A percentile compares a stretch with the other conserved stretches of the same genome.
Conservation (phyloP, 2,113 vertebrate genomes). For the Delphinapterus leucas region DNA sequence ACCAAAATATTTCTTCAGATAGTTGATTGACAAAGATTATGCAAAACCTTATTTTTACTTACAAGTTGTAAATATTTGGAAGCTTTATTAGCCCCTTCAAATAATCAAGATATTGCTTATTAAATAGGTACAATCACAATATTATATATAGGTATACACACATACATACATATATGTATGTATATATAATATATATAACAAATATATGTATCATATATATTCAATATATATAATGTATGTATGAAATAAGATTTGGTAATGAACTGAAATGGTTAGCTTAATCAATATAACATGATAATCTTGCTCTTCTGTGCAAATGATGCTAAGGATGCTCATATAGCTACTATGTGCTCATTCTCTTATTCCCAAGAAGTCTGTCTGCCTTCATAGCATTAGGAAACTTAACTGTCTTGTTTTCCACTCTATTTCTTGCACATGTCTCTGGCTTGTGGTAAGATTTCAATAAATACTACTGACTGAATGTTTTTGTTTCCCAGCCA, state of each 20-base stretch:
- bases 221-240: not conserved
- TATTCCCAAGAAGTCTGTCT: not conserved
- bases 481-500: not conserved
- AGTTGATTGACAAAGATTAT: not conserved
- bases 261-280: not conserved
- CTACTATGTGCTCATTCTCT: not conserved
- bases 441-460: not conserved
- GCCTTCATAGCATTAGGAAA: not conserved
- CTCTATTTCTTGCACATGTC: not conserved
- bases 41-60: not conserved
- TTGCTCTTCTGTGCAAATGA: not conserved
- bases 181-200: not conserved
- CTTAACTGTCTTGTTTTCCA: not conserved
- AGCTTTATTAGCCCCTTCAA: not conserved
- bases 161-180: not conserved
- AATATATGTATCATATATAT: too few relatives aligned
- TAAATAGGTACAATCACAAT: not conserved
- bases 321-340: not conserved
- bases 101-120: not conserved
- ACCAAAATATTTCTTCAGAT: not conserved
- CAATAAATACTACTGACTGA: not conserved
- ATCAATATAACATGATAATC: not conserved
- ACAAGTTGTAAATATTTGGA: not conserved
- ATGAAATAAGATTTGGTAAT: not conserved
- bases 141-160: not conserved